Percentiles rank a stretch among this genome's conserved stretches.
Evolutionary conservation across 2,888 invertebrate genomes (phyloP).

Genomic region (Phorcus lineatus): DNA sequence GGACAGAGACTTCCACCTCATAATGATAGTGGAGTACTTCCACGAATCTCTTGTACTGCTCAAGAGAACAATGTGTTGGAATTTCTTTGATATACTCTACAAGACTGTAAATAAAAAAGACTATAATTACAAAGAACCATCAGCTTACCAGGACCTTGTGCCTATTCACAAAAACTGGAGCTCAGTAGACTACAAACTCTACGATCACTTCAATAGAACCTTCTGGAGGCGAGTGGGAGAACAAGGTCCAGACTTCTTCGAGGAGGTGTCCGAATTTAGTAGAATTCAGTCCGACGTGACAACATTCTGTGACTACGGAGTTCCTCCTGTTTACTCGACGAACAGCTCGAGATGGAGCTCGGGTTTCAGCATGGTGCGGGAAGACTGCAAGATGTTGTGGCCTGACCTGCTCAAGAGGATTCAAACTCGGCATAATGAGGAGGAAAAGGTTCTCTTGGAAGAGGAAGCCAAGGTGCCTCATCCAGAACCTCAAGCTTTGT

Average conservation of each 20-base stretch:
- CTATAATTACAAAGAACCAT: conserved; percentile 37
- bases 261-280: conserved; percentile 52
- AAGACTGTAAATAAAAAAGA: conserved; percentile 52
- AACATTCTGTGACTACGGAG: conserved; percentile 27
- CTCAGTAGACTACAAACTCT: conserved; percentile 66
- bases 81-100: conserved; percentile 69
- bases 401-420: not conserved
- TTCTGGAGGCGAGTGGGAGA: conserved; percentile 62
- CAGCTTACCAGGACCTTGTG: conserved; percentile 38
- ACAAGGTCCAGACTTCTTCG: conserved; percentile 56
- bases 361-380: not conserved
- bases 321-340: not conserved
- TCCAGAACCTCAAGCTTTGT: not conserved
- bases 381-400: not conserved
- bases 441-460: not conserved
- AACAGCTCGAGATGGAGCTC: not conserved
- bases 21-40: conserved; percentile 73
- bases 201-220: conserved; percentile 66
- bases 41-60: conserved; percentile 72
- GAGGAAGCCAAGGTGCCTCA: not conserved
- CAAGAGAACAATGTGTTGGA: conserved; percentile 72
- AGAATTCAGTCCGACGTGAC: conserved; percentile 35
- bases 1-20: conserved; percentile 62
- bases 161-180: conserved; percentile 64
- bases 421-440: not conserved